Evolutionary conservation across 2,797 vertebrate species (phyloP).

Genomic region (Sebastes matsubarae): DNA sequence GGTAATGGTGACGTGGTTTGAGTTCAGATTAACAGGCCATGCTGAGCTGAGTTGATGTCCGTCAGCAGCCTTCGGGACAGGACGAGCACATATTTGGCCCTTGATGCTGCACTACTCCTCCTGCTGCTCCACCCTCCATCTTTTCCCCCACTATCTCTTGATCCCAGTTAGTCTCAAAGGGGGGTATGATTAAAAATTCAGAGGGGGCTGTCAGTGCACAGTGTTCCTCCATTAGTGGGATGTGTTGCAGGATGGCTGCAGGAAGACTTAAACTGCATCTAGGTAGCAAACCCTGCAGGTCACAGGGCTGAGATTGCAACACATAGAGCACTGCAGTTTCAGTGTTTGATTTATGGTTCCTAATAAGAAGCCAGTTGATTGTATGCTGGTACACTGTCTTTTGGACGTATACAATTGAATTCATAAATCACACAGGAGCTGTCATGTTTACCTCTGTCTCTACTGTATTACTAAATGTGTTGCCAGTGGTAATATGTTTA

Average conservation of each 20-base stretch:
- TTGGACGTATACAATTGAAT: background rate
- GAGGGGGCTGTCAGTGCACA: slow-evolving; percentile 49
- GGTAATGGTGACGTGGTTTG: background rate
- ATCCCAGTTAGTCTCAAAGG: slow-evolving; percentile 40
- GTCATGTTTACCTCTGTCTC: background rate
- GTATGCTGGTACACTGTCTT: background rate
- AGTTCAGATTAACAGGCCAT: background rate
- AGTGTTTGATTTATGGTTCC: background rate
- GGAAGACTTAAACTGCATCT: slow-evolving; percentile 15
- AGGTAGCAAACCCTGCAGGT: slow-evolving; percentile 20
- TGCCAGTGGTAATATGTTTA: background rate
- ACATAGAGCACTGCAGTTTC: background rate
- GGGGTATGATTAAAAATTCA: slow-evolving; percentile 74
- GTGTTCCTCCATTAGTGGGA: slow-evolving; percentile 65
- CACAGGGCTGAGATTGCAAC: slow-evolving; percentile 5
- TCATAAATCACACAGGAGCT: background rate
- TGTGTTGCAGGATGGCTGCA: slow-evolving; percentile 33
- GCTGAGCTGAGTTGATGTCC: background rate
- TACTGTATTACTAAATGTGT: background rate
- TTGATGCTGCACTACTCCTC: background rate
- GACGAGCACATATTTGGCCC: background rate
- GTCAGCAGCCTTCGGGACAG: background rate
- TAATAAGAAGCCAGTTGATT: background rate
- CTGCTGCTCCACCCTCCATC: background rate
- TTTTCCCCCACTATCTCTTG: background rate